Evolutionary conservation across 2,797 vertebrate species (phyloP).

Genomic region (Glossophaga mutica): DNA sequence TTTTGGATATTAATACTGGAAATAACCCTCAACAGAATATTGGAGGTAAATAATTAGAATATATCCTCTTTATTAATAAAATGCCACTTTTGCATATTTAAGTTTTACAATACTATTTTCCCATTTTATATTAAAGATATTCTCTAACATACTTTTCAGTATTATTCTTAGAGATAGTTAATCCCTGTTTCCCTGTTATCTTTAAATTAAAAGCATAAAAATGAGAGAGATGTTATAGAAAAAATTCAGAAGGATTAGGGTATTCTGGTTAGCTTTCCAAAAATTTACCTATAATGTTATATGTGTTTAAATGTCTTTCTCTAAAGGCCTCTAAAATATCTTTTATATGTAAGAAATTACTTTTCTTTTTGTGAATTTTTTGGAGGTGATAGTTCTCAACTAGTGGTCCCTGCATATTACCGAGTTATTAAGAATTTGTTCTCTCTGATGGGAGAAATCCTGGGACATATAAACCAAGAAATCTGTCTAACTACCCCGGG

Average conservation of each 20-base stretch:
- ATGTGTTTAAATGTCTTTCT: not conserved
- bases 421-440: not conserved
- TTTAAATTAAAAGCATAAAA: not conserved
- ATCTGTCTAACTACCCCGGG: not conserved
- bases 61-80: not conserved
- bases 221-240: not conserved
- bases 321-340: not conserved
- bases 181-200: not conserved
- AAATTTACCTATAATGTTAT: not conserved
- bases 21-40: conserved; percentile 85
- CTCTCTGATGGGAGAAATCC: not conserved
- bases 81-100: not conserved
- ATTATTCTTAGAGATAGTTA: not conserved
- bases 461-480: not conserved
- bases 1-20: conserved; percentile 96
- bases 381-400: not conserved
- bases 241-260: not conserved
- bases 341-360: not conserved
- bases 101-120: not conserved
- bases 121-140: not conserved
- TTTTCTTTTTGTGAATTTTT: not conserved
- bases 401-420: not conserved
- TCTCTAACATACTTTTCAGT: not conserved
- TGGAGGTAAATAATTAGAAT: conserved; percentile 79
- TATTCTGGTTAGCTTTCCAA: conserved; percentile 20